Percentiles rank a stretch among this genome's conserved stretches.
Conservation (phyloP, 2,797 vertebrate species). For the Pangasius djambal region DNA sequence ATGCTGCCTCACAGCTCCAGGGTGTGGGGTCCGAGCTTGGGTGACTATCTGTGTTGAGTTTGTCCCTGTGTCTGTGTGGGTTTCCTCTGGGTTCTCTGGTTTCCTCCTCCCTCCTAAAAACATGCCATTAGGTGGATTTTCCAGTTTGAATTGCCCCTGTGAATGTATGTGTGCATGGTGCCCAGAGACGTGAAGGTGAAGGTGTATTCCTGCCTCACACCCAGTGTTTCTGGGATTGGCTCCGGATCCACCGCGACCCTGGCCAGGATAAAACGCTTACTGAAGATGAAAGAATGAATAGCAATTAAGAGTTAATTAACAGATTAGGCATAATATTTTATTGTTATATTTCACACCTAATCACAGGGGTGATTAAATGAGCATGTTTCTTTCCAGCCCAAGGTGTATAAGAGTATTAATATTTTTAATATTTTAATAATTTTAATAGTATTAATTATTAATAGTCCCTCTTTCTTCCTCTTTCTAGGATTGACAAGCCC, state of each 20-base stretch:
- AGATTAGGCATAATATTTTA: background rate
- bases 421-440: too few species aligned
- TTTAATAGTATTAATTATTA: too few species aligned
- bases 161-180: background rate
- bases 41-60: background rate
- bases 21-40: background rate
- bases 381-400: background rate
- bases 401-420: background rate
- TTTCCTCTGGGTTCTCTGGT: background rate
- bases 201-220: background rate
- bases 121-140: background rate
- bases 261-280: background rate
- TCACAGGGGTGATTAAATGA: background rate
- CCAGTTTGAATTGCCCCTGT: background rate
- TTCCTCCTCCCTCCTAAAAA: background rate
- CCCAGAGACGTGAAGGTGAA: background rate
- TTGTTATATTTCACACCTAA: background rate
- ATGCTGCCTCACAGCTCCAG: background rate
- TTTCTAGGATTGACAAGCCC: conserved; percentile 92
- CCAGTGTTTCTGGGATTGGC: background rate
- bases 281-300: background rate
- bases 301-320: background rate
- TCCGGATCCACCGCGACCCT: background rate
- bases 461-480: conserved; percentile 55
- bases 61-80: background rate